phyloP scores from a whole-genome alignment of 1,140 invertebrate species.

The Cataglyphis hispanica region DNA sequence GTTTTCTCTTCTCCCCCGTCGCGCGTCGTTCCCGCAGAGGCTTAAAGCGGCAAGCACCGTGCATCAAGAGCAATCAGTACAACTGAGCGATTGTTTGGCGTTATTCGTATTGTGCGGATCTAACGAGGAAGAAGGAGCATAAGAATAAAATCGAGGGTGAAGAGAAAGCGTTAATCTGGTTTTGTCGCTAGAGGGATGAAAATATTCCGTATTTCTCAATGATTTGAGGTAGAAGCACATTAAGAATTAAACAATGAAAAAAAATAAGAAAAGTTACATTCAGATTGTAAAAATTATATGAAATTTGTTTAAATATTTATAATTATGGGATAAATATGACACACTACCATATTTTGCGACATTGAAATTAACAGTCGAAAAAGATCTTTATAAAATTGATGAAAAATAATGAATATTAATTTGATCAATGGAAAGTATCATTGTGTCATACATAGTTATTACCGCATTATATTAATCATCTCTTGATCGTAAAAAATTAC shows the following conservation, averaged over 20 bases:
- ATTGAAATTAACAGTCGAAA: background rate
- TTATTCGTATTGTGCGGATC: slow-evolving; percentile 67
- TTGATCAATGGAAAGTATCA: background rate
- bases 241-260: slow-evolving; percentile 4
- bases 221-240: background rate
- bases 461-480: background rate
- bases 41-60: slow-evolving; percentile 47
- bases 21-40: background rate
- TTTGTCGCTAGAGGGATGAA: background rate
- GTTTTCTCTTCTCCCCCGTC: background rate
- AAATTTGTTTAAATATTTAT: background rate
- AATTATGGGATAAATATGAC: background rate
- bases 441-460: no score
- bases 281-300: background rate
- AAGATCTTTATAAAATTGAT: background rate
- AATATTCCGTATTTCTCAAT: background rate
- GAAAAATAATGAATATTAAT: background rate
- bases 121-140: slow-evolving; percentile 25
- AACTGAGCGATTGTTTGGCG: slow-evolving; percentile 69
- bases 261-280: background rate
- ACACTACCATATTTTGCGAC: background rate
- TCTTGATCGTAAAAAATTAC: background rate
- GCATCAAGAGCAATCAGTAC: slow-evolving; percentile 63
- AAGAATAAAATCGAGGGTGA: slow-evolving; percentile 6
- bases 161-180: slow-evolving; percentile 27